Evolutionary conservation across 2,113 vertebrate species (phyloP).

Genomic region (Gallinago media): DNA sequence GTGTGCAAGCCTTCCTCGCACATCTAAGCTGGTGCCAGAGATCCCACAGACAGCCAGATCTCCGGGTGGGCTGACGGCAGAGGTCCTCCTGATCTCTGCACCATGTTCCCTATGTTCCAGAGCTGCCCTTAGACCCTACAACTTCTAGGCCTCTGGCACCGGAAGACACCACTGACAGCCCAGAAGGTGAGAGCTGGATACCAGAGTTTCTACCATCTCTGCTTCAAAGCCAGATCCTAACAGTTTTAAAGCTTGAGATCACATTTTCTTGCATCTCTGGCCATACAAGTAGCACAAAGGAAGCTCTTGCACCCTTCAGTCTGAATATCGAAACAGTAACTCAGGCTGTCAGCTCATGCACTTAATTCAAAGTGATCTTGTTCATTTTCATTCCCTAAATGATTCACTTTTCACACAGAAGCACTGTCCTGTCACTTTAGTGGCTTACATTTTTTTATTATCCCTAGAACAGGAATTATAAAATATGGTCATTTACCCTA

Average conservation of each 20-base stretch:
- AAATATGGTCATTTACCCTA: not conserved
- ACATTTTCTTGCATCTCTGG: not conserved
- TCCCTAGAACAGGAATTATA: not conserved
- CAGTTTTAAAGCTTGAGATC: not conserved
- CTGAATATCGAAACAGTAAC: not conserved
- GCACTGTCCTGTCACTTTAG: constrained; percentile 3
- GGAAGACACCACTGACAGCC: not conserved
- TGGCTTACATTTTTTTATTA: constrained; percentile 25
- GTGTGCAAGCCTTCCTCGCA: not conserved
- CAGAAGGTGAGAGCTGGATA: not conserved
- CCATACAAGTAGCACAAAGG: not conserved
- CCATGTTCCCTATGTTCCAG: not conserved
- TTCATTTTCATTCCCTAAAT: constrained; percentile 15
- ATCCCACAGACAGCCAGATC: not conserved
- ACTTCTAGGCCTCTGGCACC: not conserved
- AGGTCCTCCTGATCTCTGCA: not conserved
- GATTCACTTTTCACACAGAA: constrained; percentile 5
- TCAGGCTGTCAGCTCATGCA: not conserved
- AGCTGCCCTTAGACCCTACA: not conserved
- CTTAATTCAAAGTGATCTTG: not conserved
- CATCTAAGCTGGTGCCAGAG: not conserved
- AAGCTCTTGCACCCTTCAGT: not conserved
- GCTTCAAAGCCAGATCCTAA: not conserved
- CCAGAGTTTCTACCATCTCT: not conserved
- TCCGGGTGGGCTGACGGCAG: not conserved